Conservation (phyloP, 2,888 invertebrate species). For the Tipula confusa region DNA sequence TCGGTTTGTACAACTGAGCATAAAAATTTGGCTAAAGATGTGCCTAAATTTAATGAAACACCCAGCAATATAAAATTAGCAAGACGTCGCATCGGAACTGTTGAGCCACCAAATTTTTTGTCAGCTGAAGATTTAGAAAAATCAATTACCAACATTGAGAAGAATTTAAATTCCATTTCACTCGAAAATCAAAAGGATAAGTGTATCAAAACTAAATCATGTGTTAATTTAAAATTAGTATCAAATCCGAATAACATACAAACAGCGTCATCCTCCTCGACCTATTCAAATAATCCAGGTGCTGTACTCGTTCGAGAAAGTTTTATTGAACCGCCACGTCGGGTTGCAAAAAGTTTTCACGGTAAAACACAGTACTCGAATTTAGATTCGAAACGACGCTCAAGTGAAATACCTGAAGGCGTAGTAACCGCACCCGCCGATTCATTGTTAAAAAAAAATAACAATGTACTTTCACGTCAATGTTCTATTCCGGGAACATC, state of each 20-base stretch:
- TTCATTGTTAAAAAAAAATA: background rate
- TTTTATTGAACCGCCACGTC: conserved; percentile 53
- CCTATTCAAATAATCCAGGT: conserved; percentile 41
- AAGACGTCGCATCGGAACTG: background rate
- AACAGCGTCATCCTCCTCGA: background rate
- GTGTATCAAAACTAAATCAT: conserved; percentile 36
- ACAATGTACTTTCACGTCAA: background rate
- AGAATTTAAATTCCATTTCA: background rate
- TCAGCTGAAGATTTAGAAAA: conserved; percentile 31
- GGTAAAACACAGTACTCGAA: conserved; percentile 42
- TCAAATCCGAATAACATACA: background rate
- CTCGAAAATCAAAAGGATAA: background rate
- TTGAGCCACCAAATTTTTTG: conserved; percentile 27
- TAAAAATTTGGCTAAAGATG: conserved; percentile 13
- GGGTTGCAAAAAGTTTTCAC: conserved; percentile 50
- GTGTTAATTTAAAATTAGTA: conserved; percentile 36
- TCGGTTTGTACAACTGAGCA: conserved; percentile 32
- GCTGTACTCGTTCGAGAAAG: conserved; percentile 52
- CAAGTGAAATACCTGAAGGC: background rate
- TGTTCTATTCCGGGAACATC: conserved; percentile 20
- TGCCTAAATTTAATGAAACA: background rate
- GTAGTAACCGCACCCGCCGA: background rate
- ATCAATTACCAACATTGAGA: conserved; percentile 27
- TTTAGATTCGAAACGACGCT: background rate
- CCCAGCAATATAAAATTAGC: background rate